Evolutionary conservation across 2,888 invertebrate genomes (phyloP).

Genomic region (Allygus modestus): DNA sequence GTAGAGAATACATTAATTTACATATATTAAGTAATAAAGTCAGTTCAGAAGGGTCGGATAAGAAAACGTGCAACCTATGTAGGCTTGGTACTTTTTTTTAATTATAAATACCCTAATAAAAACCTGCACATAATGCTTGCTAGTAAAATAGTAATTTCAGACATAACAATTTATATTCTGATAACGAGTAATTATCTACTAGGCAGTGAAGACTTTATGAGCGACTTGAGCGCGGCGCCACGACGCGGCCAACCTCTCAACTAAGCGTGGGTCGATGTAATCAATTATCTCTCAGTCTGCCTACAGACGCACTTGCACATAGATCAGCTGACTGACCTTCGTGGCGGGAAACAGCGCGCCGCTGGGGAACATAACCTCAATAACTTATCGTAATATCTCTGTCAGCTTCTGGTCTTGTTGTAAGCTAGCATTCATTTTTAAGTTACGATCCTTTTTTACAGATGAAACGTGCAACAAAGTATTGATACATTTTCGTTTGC

Average conservation of each 20-base stretch:
- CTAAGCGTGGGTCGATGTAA: constrained; percentile 12
- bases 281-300: constrained; percentile 19
- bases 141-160: neutral
- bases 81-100: too few relatives aligned
- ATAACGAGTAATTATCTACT: constrained; percentile 15
- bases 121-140: too few relatives aligned
- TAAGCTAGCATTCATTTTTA: too few relatives aligned
- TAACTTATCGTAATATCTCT: constrained; percentile 5
- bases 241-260: constrained; percentile 16
- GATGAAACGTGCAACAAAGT: too few relatives aligned
- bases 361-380: constrained; percentile 34
- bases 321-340: constrained; percentile 24
- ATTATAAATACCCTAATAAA: too few relatives aligned
- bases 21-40: too few relatives aligned
- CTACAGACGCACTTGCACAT: constrained; percentile 8
- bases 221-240: neutral
- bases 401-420: constrained; percentile 11
- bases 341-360: constrained; percentile 29
- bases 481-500: too few relatives aligned
- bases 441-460: too few relatives aligned
- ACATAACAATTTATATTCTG: neutral
- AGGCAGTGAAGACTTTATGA: constrained; percentile 9
- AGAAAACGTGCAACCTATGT: too few relatives aligned
- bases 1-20: too few relatives aligned
- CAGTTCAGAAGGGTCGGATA: too few relatives aligned